phyloP scores from a whole-genome alignment of 1,140 invertebrate genomes.

The Charaxes varanes region DNA sequence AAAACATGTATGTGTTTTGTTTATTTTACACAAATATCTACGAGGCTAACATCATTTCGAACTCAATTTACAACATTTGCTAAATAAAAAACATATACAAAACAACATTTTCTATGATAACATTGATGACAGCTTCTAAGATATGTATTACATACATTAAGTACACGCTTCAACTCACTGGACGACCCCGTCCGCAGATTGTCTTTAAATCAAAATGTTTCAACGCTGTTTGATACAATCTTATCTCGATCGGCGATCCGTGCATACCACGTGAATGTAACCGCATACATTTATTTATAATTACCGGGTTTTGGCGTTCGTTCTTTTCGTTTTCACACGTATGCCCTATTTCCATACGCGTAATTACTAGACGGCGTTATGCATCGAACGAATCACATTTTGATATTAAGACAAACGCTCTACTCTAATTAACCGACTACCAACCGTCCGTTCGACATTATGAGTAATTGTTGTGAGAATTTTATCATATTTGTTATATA shows the following conservation, averaged over 20 bases:
- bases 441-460: slow-evolving; percentile 53
- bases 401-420: slow-evolving; percentile 59
- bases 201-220: slow-evolving; percentile 73
- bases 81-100: background rate
- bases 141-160: slow-evolving; percentile 59
- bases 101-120: slow-evolving; percentile 9
- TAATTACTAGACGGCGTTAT: slow-evolving; percentile 60
- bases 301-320: slow-evolving; percentile 64
- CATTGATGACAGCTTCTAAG: slow-evolving; percentile 50
- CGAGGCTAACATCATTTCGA: slow-evolving; percentile 45
- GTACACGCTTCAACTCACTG: slow-evolving; percentile 61
- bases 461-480: slow-evolving; percentile 60
- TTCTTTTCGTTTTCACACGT: slow-evolving; percentile 70
- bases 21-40: slow-evolving; percentile 49
- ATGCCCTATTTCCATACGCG: slow-evolving; percentile 62
- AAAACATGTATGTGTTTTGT: slow-evolving; percentile 89
- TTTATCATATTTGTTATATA: slow-evolving; percentile 59
- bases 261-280: slow-evolving; percentile 60
- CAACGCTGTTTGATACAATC: slow-evolving; percentile 67
- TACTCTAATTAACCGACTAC: slow-evolving; percentile 42
- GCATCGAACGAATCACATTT: slow-evolving; percentile 55
- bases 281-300: slow-evolving; percentile 67
- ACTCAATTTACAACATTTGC: background rate
- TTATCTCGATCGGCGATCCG: slow-evolving; percentile 64
- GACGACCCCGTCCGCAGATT: slow-evolving; percentile 45